Evolutionary conservation across 1,140 invertebrate species (phyloP), one percentile per base, ranked within the genome.

Genomic region (Leucophenga varia): DNA sequence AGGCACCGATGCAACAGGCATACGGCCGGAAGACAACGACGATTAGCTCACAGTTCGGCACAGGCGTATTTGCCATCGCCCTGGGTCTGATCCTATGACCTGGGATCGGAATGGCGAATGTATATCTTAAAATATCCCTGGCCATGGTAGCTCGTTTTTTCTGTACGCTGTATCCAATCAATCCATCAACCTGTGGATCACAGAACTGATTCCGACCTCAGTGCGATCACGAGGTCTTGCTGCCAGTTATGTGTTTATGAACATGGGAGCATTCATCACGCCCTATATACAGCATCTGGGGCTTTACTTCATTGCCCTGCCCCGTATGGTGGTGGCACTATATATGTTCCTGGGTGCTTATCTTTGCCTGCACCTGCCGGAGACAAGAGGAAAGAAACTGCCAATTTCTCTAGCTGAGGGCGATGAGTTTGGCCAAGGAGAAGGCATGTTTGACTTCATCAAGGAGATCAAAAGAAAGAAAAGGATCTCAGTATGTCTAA

Each of bases 161-260:
- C 41, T 79, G 79, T n/a, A 79, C 25, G 83, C 82, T 28, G 79
- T 84, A 2, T 79, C 83, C 6, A 85, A 84, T 67, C 80, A 82
- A 39, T 80, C 83, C 4, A 65, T 79, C 53, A 63, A 82, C 25
- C 81, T 81, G 47, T 86, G 84, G 61, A 81, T 82, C 28, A 81
- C 83, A 1, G 84, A 87, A 54, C 63, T 84, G 14, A 80, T 83
- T 30, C 84, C 85, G 2, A 86, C 84, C 0, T 78, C 79, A 8
- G 79, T 86, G 3, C 74, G 85, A 28, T 79, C 76, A 3, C 79
- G 80, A 64, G 80, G 78, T 12, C 77, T 82, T 18, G 77, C 77
- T 2, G 72, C 73, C 3, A 72, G 78, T 5, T 80, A 82, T 55
- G 77, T 82, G 4, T 76, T 74, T 7, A 80, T 80, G 13, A 80